Conservation (phyloP, 2,888 invertebrate genomes). For the Sinopyrophorus schimmeli region DNA sequence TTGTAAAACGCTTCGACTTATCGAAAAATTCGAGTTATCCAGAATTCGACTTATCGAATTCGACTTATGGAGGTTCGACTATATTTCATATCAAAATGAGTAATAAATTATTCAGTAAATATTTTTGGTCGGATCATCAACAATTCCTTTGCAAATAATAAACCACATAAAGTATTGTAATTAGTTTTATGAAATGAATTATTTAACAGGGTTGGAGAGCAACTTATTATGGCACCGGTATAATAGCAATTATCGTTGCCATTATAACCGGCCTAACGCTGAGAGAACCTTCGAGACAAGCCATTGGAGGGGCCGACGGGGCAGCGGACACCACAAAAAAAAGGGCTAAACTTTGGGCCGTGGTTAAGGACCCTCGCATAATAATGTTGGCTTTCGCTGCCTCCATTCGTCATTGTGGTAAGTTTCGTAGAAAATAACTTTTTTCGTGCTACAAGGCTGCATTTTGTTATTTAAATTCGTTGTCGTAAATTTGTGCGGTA, state of each 20-base stretch:
- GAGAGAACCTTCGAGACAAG: constrained; percentile 74
- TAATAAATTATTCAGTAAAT: too few relatives aligned
- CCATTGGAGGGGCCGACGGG: constrained; percentile 66
- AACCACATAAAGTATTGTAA: too few relatives aligned
- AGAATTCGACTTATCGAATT: too few relatives aligned
- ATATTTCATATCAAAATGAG: too few relatives aligned
- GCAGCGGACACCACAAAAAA: constrained; percentile 51
- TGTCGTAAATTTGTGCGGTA: too few relatives aligned
- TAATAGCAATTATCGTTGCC: constrained; percentile 73
- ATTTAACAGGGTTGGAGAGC: constrained; percentile 83
- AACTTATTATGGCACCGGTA: constrained; percentile 79
- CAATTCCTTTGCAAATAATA: too few relatives aligned
- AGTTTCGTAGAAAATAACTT: constrained; percentile 37
- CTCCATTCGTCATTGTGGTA: constrained; percentile 84
- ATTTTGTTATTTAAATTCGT: too few relatives aligned
- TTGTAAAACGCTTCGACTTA: too few relatives aligned
- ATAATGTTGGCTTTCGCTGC: constrained; percentile 83
- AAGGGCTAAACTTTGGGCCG: constrained; percentile 65
- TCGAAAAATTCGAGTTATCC: too few relatives aligned
- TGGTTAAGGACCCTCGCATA: constrained; percentile 76
- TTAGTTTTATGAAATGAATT: constrained; percentile 21
- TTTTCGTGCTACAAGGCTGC: too few relatives aligned
- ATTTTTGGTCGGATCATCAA: too few relatives aligned
- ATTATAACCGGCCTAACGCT: constrained; percentile 74
- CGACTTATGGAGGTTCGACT: too few relatives aligned